Percentiles rank a stretch among this genome's conserved stretches.
Evolutionary conservation across 1,140 invertebrate species (phyloP).

Genomic region (Drosophila auraria): DNA sequence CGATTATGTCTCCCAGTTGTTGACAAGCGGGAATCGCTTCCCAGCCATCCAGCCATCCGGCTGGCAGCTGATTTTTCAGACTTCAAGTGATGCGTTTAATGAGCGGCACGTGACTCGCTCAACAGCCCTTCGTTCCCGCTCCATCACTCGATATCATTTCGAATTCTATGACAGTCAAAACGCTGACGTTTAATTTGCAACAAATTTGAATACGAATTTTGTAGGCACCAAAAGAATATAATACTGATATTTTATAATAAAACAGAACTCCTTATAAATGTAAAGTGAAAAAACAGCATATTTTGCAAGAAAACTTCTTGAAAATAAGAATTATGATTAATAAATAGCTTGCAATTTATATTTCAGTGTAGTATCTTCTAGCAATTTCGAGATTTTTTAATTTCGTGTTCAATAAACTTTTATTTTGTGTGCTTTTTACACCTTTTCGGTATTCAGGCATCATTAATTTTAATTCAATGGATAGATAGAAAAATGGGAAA

Average conservation of each 20-base stretch:
- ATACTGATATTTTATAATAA: background rate
- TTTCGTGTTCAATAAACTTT: constrained; percentile 61
- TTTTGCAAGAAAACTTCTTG: too few species aligned
- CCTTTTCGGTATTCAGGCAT: constrained; percentile 47
- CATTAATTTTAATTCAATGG: constrained; percentile 63
- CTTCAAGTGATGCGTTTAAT: constrained; percentile 84
- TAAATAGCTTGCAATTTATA: too few species aligned
- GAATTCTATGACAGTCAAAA: constrained; percentile 36
- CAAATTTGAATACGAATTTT: constrained; percentile 39
- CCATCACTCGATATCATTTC: constrained; percentile 32
- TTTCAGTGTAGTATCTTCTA: background rate
- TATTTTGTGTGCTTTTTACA: constrained; percentile 57
- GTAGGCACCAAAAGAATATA: background rate
- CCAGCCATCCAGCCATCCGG: constrained; percentile 2
- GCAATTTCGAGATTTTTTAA: constrained; percentile 29
- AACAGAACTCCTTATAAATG: too few species aligned
- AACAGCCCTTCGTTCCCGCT: background rate
- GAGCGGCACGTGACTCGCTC: constrained; percentile 74
- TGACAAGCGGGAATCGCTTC: constrained; percentile 32
- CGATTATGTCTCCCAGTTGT: constrained; percentile 45
- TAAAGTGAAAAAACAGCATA: too few species aligned
- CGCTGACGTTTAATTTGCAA: constrained; percentile 54
- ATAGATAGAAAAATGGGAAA: constrained; percentile 45
- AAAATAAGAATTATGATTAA: too few species aligned
- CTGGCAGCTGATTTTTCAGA: constrained; percentile 67